Percentiles rank a stretch among this genome's conserved stretches.
These are phyloP conservation scores for Euplagia quadripunctaria DNA, from an alignment of 2,888 invertebrate genomes.

Conservation along the genomic window DNA sequence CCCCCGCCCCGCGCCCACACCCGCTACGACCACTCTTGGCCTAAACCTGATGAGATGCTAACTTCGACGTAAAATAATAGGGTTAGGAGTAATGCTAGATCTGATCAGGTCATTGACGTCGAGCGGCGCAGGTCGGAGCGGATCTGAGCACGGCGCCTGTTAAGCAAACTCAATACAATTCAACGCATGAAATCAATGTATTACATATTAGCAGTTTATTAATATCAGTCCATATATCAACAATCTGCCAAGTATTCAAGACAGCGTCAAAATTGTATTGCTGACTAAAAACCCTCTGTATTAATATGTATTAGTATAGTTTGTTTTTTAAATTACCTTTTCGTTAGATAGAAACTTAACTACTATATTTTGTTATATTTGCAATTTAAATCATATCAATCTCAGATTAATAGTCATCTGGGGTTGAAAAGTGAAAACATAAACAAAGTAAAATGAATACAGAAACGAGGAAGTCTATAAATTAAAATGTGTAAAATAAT, in stretches of 20 bases:
- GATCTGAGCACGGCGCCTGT: constrained; percentile 84
- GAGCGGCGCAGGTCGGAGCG: constrained; percentile 83
- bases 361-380: constrained; percentile 36
- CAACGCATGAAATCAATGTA: constrained; percentile 60
- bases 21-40: constrained; percentile 79
- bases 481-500: constrained; percentile 68
- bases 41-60: constrained; percentile 78
- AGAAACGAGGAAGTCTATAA: constrained; percentile 74
- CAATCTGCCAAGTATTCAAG: constrained; percentile 45
- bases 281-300: constrained; percentile 67
- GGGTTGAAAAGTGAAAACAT: constrained; percentile 67
- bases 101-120: constrained; percentile 76
- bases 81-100: constrained; percentile 58
- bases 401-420: constrained; percentile 56
- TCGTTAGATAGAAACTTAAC: constrained; percentile 21
- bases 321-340: constrained; percentile 54
- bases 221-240: constrained; percentile 51
- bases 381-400: constrained; percentile 50
- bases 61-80: constrained; percentile 51
- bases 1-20: constrained; percentile 84
- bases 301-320: constrained; percentile 70
- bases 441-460: constrained; percentile 76
- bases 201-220: constrained; percentile 61
- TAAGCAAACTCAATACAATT: constrained; percentile 69
- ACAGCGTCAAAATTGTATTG: constrained; percentile 62